Percentiles rank a stretch among this genome's conserved stretches.
Evolutionary conservation across 2,797 vertebrate genomes (phyloP).

Genomic region (Tarsius wallacei): DNA sequence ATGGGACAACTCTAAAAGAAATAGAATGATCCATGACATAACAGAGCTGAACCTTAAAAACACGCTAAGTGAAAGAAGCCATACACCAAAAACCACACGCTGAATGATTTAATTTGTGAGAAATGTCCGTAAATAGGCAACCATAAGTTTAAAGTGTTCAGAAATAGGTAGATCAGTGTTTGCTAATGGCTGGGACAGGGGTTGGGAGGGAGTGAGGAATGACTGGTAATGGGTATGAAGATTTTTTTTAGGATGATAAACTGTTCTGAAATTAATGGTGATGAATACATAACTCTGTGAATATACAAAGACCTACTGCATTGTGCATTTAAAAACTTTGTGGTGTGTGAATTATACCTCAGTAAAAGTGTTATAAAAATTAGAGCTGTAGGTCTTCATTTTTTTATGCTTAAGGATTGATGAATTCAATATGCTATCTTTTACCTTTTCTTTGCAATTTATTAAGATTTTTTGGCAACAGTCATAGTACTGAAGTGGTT

Average conservation of each 20-base stretch:
- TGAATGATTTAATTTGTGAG: not conserved
- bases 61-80: not conserved
- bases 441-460: not conserved
- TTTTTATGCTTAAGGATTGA: not conserved
- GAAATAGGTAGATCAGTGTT: not conserved
- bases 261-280: not conserved
- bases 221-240: not conserved
- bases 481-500: not conserved
- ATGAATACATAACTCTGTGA: not conserved
- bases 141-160: not conserved
- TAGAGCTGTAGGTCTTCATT: not conserved
- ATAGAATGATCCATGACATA: not conserved
- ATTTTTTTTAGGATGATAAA: not conserved
- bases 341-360: not conserved
- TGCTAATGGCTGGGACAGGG: not conserved
- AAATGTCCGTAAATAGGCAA: not conserved
- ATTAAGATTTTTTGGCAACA: not conserved
- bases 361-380: not conserved
- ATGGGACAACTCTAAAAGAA: not conserved
- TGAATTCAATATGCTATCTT: not conserved
- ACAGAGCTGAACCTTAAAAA: not conserved
- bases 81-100: not conserved
- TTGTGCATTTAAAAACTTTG: not conserved
- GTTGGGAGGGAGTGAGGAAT: not conserved
- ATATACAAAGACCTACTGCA: not conserved